Conservation (phyloP, 2,113 vertebrate genomes). For the Prinia subflava region DNA sequence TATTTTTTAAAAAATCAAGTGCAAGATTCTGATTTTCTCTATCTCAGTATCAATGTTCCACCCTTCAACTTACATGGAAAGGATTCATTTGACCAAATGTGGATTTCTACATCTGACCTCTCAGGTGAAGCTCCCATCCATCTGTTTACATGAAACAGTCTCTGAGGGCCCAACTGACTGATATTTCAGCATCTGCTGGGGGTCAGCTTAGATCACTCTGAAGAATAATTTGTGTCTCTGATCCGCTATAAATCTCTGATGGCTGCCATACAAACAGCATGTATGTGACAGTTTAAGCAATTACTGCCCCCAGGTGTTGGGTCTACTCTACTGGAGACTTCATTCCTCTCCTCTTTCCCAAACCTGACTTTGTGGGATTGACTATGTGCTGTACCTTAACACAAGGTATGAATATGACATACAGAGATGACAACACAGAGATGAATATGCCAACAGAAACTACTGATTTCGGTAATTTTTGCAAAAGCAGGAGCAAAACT, state of each 20-base stretch:
- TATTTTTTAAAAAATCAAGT: background rate
- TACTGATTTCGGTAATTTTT: background rate
- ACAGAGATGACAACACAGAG: too few relatives aligned
- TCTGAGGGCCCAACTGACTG: background rate
- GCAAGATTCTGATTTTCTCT: background rate
- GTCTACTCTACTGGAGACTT: background rate
- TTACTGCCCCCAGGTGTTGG: slow-evolving; percentile 15
- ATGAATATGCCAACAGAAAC: background rate
- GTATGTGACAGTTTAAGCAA: background rate
- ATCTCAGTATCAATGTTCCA: background rate
- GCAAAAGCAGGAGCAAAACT: background rate
- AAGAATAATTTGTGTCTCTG: background rate
- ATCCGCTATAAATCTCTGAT: background rate
- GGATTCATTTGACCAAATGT: background rate
- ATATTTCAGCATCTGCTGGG: background rate
- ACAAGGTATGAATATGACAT: too few relatives aligned
- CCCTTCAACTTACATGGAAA: background rate
- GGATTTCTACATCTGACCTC: background rate
- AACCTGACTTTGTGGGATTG: background rate
- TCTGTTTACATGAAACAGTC: background rate
- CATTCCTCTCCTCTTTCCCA: background rate
- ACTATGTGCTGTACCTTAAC: background rate
- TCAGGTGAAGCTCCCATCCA: background rate
- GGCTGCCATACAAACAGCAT: background rate
- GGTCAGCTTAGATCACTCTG: background rate